A percentile compares a stretch with the other conserved stretches of the same genome.
Evolutionary conservation across 2,797 vertebrate genomes (phyloP).

Genomic region (Aphelocoma californica): DNA sequence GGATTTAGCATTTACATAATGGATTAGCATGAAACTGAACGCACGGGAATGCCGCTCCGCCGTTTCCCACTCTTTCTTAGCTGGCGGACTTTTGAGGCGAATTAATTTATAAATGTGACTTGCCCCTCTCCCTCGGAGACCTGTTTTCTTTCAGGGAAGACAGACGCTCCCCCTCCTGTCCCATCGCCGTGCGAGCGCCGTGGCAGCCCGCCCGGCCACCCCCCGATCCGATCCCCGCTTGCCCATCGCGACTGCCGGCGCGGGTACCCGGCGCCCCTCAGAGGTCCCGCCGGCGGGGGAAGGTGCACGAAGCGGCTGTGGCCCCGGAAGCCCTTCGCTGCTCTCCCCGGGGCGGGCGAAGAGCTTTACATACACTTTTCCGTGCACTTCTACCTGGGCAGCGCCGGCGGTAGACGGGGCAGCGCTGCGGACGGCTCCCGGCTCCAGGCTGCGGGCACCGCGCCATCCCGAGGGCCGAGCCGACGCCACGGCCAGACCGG

Average conservation of each 20-base stretch:
- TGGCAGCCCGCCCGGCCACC: background rate
- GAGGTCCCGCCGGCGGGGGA: background rate
- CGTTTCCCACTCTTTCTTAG: background rate
- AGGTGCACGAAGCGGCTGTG: background rate
- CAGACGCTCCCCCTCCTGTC: background rate
- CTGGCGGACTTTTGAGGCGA: background rate
- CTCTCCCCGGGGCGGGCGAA: background rate
- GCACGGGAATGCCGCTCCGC: background rate
- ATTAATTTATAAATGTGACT: background rate
- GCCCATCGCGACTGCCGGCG: no score
- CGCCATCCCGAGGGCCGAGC: no score
- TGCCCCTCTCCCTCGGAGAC: background rate
- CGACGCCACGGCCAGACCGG: background rate
- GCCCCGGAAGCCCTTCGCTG: background rate
- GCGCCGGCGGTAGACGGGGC: no score
- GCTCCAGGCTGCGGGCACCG: background rate
- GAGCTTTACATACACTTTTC: background rate
- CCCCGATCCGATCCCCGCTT: background rate
- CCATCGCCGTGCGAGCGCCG: background rate
- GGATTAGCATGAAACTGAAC: constrained; percentile 27
- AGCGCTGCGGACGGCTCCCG: background rate
- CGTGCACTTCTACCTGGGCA: background rate
- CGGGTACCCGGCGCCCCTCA: background rate
- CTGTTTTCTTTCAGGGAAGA: background rate
- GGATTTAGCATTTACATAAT: constrained; percentile 56